Evolutionary conservation across 2,797 vertebrate genomes (phyloP), one percentile per base, ranked within the genome.

Genomic region (Limosa lapponica): DNA sequence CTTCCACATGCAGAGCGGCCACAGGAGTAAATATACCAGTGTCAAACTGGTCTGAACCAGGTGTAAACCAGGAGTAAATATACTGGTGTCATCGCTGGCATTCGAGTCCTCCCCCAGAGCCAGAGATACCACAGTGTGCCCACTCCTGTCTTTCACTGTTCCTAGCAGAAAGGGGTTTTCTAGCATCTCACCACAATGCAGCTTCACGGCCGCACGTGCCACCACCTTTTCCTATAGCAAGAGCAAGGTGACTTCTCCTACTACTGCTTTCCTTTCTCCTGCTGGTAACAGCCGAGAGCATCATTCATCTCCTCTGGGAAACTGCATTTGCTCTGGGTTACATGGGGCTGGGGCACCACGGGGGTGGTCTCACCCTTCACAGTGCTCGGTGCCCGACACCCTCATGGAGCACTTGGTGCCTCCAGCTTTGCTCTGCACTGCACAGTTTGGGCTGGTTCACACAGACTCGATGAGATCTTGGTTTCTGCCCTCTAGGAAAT

Each of bases 351-450:
- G 37, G 37, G 18, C 58, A 43, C 32, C 25, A 4, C 2, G 3
- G 37, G 16, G 11, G 4, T 48, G 23, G 32, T 46, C 66, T 90
- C 34, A 64, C 11, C 19, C 54, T 79, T 57, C 20, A 66, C 22
- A 41, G 30, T 3, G 13, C 37, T 67, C 12, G 2, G 13, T 71
- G 46, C 57, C 24, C 4, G 1, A 61, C 32, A 67, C 10, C 41
- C 39, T 52, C 25, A 39, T 2, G 7, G 28, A 81, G 8, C 2
- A 5, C 22, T 9, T 0, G 0, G 4, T 67, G 11, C 36, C 62
- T 84, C 65, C 37, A 71, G 51, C 16, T 90, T 66, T 2, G 8
- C 44, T 49, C 18, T 1, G 0, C 6, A 8, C 36, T 24, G 30
- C 44, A 48, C 19, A 55, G 32, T 52, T 52, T 51, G 51, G 39